A percentile compares a stretch with the other conserved stretches of the same genome.
These are phyloP conservation scores for Laupala kohalensis DNA, from an alignment of 1,140 invertebrate species.

Conservation along the genomic window DNA sequence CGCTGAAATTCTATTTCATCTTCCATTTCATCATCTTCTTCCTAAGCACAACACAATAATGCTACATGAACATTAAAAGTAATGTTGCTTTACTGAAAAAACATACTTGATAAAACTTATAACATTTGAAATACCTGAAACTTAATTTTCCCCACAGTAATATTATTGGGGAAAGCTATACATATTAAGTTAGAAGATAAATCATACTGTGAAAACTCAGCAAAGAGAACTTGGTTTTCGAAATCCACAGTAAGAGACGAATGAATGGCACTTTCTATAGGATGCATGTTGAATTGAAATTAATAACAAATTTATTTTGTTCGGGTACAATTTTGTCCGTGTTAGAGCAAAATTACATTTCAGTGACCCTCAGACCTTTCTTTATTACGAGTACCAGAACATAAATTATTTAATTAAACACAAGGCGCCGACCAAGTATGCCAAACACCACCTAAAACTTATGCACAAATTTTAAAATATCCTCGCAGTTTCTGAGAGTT, in stretches of 20 bases:
- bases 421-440: too few species aligned
- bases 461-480: too few species aligned
- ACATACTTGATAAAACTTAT: not conserved
- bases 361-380: too few species aligned
- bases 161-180: conserved; percentile 30
- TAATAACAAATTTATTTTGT: not conserved
- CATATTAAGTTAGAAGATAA: conserved; percentile 37
- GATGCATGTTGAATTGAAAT: not conserved
- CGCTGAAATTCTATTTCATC: conserved; percentile 15
- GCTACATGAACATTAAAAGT: too few species aligned
- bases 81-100: too few species aligned
- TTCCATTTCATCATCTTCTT: conserved; percentile 19
- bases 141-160: conserved; percentile 30
- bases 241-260: conserved; percentile 16
- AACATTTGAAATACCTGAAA: conserved; percentile 28
- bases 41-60: conserved; percentile 2
- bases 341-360: too few species aligned
- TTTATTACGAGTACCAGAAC: too few species aligned
- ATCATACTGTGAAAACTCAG: conserved; percentile 36
- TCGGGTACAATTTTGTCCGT: not conserved
- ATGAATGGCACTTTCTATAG: not conserved
- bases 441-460: too few species aligned
- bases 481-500: too few species aligned
- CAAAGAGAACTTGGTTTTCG: conserved; percentile 28
- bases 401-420: too few species aligned